Conservation (phyloP, 2,888 invertebrate species). For the Crossocerus cetratus region DNA sequence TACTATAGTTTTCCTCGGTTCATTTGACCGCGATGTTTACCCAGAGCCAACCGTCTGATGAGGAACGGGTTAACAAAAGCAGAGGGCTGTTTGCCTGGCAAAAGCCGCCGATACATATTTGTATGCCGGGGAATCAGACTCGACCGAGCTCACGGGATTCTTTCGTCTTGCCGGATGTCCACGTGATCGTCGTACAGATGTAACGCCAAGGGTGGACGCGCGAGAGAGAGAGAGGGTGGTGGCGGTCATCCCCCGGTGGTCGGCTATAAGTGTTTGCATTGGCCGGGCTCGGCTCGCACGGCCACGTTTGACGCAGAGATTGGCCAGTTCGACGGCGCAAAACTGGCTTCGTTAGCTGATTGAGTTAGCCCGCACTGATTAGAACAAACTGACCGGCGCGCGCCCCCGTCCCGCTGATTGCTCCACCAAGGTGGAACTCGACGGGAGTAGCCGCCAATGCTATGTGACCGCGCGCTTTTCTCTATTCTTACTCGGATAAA, state of each 20-base stretch:
- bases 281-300: conserved; percentile 46
- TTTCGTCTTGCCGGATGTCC: conserved; percentile 44
- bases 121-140: conserved; percentile 29
- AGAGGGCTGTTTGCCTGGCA: conserved; percentile 18
- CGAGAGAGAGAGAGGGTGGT: too few relatives aligned
- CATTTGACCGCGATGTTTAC: background rate
- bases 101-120: conserved; percentile 38
- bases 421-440: conserved; percentile 44
- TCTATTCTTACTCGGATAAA: too few relatives aligned
- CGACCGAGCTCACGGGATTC: conserved; percentile 35
- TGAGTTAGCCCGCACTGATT: conserved; percentile 75
- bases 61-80: conserved; percentile 7
- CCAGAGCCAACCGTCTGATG: background rate
- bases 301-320: conserved; percentile 56
- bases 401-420: conserved; percentile 61
- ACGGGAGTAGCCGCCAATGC: background rate
- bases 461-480: too few relatives aligned
- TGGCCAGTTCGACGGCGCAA: conserved; percentile 67
- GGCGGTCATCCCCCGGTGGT: conserved; percentile 2
- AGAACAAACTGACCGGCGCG: conserved; percentile 75
- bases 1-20: too few relatives aligned
- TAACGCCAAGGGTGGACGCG: background rate
- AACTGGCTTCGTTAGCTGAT: conserved; percentile 74
- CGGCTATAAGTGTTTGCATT: conserved; percentile 67
- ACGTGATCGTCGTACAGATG: conserved; percentile 58